Percentiles rank a stretch among this genome's conserved stretches.
Evolutionary conservation across 2,888 invertebrate genomes (phyloP).

Genomic region (Drosophila atroscutellata): DNA sequence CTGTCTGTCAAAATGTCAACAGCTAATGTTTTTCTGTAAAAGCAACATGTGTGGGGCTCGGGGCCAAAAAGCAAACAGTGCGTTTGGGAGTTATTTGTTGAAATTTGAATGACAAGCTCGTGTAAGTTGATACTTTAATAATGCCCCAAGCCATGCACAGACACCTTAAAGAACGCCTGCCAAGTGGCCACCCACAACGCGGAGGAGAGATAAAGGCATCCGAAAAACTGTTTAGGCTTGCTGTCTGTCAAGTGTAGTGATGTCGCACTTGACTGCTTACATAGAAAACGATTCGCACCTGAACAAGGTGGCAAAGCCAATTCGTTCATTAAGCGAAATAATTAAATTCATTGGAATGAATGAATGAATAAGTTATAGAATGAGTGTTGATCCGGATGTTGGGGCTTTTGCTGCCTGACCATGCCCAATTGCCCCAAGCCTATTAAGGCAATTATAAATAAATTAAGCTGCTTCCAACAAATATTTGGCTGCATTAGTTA

Average conservation of each 20-base stretch:
- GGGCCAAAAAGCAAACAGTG: conserved; percentile 29
- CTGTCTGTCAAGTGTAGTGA: conserved; percentile 19
- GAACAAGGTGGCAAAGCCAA: conserved; percentile 30
- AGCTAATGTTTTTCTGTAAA: conserved; percentile 47
- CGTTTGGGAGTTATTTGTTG: conserved; percentile 51
- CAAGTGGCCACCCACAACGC: conserved; percentile 24
- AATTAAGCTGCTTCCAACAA: conserved; percentile 66
- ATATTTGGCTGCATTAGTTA: conserved; percentile 41
- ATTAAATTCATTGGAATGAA: conserved; percentile 72
- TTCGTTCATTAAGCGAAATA: conserved; percentile 68
- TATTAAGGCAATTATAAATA: conserved; percentile 77
- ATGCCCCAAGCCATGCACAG: conserved; percentile 36
- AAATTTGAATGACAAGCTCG: conserved; percentile 50
- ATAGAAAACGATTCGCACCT: conserved; percentile 53
- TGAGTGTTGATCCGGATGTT: conserved; percentile 31
- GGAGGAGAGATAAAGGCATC: not conserved
- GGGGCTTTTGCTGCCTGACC: conserved; percentile 7
- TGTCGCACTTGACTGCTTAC: conserved; percentile 44
- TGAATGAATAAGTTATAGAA: conserved; percentile 29
- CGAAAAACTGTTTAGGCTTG: conserved; percentile 6
- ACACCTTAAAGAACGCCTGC: conserved; percentile 29
- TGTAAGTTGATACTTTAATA: conserved; percentile 68
- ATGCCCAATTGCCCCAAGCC: conserved; percentile 49
- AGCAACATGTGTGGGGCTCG: conserved; percentile 49
- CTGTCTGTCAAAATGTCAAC: conserved; percentile 64